Conservation (phyloP, 2,113 vertebrate species). For the Thunnus thynnus region DNA sequence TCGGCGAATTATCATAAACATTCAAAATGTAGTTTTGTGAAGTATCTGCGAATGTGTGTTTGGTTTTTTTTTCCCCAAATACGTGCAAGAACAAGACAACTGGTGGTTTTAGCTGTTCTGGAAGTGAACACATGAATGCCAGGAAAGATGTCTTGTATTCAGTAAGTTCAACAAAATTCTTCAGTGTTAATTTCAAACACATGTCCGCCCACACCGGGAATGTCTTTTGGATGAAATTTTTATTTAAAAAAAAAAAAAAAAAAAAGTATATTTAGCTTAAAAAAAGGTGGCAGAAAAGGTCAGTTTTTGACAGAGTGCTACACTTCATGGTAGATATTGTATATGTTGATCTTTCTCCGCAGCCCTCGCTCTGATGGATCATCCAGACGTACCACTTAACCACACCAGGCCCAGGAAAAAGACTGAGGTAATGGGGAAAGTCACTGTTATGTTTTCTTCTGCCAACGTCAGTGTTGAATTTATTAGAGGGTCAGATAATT, state of each 20-base stretch:
- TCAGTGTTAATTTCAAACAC: slow-evolving; percentile 14
- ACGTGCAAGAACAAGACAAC: neutral
- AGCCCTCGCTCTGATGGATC: slow-evolving; percentile 18
- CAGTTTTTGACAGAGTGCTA: neutral
- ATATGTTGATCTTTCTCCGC: slow-evolving; percentile 29
- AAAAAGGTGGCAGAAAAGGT: neutral
- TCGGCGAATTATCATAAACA: slow-evolving; percentile 22
- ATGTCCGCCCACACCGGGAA: neutral
- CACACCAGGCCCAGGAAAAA: slow-evolving; percentile 48
- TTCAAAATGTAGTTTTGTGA: neutral
- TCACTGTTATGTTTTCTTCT: slow-evolving; percentile 21
- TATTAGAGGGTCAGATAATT: neutral
- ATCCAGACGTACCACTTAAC: slow-evolving; percentile 49
- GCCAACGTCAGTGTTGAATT: slow-evolving; percentile 28
- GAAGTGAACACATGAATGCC: slow-evolving; percentile 14
- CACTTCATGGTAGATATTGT: slow-evolving; percentile 11
- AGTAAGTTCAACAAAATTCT: slow-evolving; percentile 22
- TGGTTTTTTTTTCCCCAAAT: neutral
- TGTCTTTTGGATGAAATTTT: neutral
- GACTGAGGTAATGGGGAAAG: slow-evolving; percentile 56
- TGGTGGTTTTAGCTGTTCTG: neutral
- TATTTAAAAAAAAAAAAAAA: neutral
- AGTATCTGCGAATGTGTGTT: neutral
- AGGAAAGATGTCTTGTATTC: slow-evolving; percentile 16
- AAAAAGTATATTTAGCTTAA: no score